Base-by-base conservation (phyloP, 1,140 invertebrate genomes). In the Heliothis subflexa region DNA sequence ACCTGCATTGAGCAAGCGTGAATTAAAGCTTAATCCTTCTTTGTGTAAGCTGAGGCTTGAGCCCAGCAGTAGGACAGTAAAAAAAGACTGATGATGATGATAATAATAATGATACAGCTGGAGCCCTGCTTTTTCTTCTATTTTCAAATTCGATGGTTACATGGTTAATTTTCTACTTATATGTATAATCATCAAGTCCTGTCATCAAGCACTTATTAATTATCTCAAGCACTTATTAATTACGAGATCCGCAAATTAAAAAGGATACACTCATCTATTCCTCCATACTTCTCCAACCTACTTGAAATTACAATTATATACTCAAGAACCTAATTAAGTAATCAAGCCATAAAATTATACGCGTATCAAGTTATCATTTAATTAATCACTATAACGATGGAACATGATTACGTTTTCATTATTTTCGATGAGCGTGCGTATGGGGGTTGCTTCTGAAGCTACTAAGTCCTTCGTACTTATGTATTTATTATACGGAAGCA, bases 371-470 rank as follows among this genome's bases (percentile, higher is more conserved):
- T 74, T 61, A 72, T 72, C 70, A 59, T 61, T 47, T 74, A 74
- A 74, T 74, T 74, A 61, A 74, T 61, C 40, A 74, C 55, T 74
- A 74, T 61, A 49, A 49, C 18, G 54, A 61, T 59, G 55, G n/a
- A 74, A 74, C 21, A 74, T 74, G 47, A 72, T 59, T 61, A 74
- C 54, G 18, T 74, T 74, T 74, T 61, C 54, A 73, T 59, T 55
- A 72, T 72, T 72, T 72, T 57, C 21, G 16, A 57, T 61, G 55
- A 61, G 71, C 45, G 54, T 50, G 21, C 45, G 62, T 33, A 21
- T 33, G 33, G 10, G 40, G 10, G 61, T 64, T 18, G 14, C 61
- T n/a, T 68, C 11, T 14, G n/a, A 68, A 49, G 47, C 50, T 70
- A 52, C 50, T 25, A 52, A 50, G 13, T n/a, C 61, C 18, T 64